phyloP scores from a whole-genome alignment of 23 tunicate genomes.

The Trididemnum clinides region DNA sequence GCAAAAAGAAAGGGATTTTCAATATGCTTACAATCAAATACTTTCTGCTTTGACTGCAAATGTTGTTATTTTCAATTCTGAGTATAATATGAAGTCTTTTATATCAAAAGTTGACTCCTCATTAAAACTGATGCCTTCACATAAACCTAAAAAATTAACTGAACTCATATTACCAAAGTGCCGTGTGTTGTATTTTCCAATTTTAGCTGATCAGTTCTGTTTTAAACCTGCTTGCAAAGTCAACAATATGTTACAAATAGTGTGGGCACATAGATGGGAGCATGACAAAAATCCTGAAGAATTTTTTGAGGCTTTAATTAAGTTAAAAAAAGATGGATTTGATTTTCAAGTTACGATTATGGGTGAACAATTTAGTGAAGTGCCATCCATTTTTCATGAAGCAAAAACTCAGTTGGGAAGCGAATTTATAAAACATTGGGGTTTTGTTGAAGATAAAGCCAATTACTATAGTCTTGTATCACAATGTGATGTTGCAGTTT shows the following conservation, averaged over 20 bases:
- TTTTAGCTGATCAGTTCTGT: not conserved
- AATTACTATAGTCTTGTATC: conserved; percentile 38
- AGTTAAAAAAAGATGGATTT: conserved; percentile 53
- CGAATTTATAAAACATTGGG: conserved; percentile 69
- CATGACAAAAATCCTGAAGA: conserved; percentile 90
- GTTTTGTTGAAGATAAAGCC: conserved; percentile 43
- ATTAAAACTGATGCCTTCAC: conserved; percentile 72
- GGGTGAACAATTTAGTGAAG: conserved; percentile 68
- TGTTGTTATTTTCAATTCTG: conserved; percentile 76
- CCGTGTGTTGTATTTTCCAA: conserved; percentile 76
- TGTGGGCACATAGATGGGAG: conserved; percentile 98
- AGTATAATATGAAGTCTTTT: conserved; percentile 77
- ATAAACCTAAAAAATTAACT: conserved; percentile 34
- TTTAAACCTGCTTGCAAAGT: not conserved
- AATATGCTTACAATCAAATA: conserved; percentile 92
- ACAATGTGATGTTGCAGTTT: conserved; percentile 73
- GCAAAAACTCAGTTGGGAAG: conserved; percentile 54
- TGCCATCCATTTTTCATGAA: conserved; percentile 62
- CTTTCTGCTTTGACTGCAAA: conserved; percentile 80
- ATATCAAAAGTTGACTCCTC: conserved; percentile 42
- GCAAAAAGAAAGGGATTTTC: conserved; percentile 74
- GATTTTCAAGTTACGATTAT: conserved; percentile 71
- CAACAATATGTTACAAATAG: conserved; percentile 45
- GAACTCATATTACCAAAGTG: conserved; percentile 54
- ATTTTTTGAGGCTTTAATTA: conserved; percentile 61